Evolutionary conservation across 2,113 vertebrate genomes (phyloP).

Genomic region (Herpailurus yagouaroundi): DNA sequence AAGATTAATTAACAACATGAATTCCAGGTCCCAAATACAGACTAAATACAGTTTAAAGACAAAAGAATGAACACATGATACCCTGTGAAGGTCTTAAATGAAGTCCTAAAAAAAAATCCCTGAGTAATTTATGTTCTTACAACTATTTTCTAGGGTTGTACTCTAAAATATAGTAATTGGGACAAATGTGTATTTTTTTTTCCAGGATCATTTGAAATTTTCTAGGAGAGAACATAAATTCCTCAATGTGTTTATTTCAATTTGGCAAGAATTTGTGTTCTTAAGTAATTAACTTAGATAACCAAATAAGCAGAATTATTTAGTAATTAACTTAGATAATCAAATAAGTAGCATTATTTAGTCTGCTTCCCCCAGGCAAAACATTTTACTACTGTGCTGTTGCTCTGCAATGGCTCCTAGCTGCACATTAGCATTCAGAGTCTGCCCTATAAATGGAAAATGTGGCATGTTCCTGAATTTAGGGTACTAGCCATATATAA

Average conservation of each 20-base stretch:
- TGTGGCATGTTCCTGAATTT: not conserved
- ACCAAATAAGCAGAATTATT: constrained; percentile 36
- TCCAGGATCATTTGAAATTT: constrained; percentile 14
- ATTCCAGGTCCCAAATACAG: not conserved
- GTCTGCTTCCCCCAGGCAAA: not conserved
- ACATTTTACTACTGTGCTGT: not conserved
- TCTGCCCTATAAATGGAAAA: constrained; percentile 17
- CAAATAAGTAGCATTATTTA: constrained; percentile 35
- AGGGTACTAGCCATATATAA: not conserved
- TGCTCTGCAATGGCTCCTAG: not conserved
- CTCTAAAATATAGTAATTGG: constrained; percentile 20
- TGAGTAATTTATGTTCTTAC: not conserved
- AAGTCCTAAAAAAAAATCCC: not conserved
- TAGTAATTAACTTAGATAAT: constrained; percentile 53
- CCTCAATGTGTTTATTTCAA: constrained; percentile 29
- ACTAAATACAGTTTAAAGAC: not conserved
- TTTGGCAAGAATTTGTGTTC: constrained; percentile 57
- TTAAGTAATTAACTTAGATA: constrained; percentile 60
- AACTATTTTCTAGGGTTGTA: not conserved
- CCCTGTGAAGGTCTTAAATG: not conserved
- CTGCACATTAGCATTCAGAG: constrained; percentile 1
- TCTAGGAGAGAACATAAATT: not conserved
- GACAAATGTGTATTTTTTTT: not conserved
- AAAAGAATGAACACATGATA: not conserved
- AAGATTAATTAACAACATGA: not conserved